Base-by-base conservation (phyloP, 2,888 invertebrate species). In the Drosophila meridiana region DNA sequence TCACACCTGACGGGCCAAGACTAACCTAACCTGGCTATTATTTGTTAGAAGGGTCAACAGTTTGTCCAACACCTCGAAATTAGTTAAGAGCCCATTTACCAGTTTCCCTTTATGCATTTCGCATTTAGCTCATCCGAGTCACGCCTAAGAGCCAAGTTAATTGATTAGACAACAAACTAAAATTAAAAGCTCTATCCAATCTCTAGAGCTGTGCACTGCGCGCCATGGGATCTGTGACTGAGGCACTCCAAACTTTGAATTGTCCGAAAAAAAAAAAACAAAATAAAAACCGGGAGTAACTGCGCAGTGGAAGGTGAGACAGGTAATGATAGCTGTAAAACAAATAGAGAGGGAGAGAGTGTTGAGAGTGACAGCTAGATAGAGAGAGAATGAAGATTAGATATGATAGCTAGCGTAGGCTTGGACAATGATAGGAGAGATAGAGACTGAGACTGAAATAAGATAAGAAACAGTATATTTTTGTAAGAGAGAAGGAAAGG, bases 71-170 rank as follows among this genome's bases (percentile, higher is more conserved):
- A 64, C 30, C 40, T 60, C 28, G 8, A 14, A 65, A 50, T 56
- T 50, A 40, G 43, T 53, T 52, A 52, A 62, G 67, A 60, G 40
- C 61, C 61, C 58, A 64, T 66, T 87, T 87, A 87, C 87, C 87
- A 89, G 61, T 82, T 87, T 84, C n/a, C 80, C 85, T 89, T 87
- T 87, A 75, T 78, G 76, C 87, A 87, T 85, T 47, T 36, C 65
- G 30, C 14, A 43, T 6, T 52, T 40, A 34, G 20, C 20, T 20
- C 42, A 20, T 57, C 8, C 13, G 13, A 9, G 69, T 38, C 66
- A 45, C 59, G 62, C 61, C 63, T 36, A 52, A 60, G 13, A 52
- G 71, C 53, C 61, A 67, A 71, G 61, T 53, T 76, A 75, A 76
- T 69, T 69, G 53, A 69, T 55, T 53, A 7, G 47, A 47, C 40